phyloP scores from a whole-genome alignment of 2,797 vertebrate species.

The Acanthiza pusilla region DNA sequence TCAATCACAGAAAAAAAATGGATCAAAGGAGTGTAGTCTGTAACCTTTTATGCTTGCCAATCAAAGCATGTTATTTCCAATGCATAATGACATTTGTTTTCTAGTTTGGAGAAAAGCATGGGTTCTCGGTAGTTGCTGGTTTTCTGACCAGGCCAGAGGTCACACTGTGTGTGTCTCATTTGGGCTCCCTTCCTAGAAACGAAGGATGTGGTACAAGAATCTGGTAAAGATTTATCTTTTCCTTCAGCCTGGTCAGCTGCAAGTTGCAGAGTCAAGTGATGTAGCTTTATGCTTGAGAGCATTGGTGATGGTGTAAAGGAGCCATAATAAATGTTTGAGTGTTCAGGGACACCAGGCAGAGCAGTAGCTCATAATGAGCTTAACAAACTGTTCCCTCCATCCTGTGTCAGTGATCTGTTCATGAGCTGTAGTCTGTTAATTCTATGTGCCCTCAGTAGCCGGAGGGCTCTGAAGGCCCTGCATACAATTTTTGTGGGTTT shows the following conservation, averaged over 20 bases:
- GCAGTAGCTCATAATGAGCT: not conserved
- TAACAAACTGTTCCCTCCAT: not conserved
- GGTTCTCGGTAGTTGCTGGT: not conserved
- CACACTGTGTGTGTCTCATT: not conserved
- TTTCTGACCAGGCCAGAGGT: not conserved
- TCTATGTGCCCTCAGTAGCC: not conserved
- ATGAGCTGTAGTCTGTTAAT: not conserved
- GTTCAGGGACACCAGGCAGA: not conserved
- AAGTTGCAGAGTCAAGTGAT: not conserved
- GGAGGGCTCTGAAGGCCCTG: not conserved
- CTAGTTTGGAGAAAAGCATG: not conserved
- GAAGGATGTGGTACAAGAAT: not conserved
- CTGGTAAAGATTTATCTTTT: not conserved
- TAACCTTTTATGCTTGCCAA: not conserved
- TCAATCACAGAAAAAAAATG: not conserved
- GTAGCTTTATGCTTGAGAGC: not conserved
- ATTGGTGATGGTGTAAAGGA: not conserved
- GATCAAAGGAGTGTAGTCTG: not conserved
- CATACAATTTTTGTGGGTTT: not conserved
- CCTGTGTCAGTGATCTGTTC: not conserved
- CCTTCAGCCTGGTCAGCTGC: not conserved
- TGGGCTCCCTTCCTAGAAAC: not conserved
- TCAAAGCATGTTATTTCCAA: not conserved
- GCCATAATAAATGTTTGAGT: not conserved
- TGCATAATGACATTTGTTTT: not conserved